Conservation (phyloP, 2,113 vertebrate species). For the Ceratotherium simum region DNA sequence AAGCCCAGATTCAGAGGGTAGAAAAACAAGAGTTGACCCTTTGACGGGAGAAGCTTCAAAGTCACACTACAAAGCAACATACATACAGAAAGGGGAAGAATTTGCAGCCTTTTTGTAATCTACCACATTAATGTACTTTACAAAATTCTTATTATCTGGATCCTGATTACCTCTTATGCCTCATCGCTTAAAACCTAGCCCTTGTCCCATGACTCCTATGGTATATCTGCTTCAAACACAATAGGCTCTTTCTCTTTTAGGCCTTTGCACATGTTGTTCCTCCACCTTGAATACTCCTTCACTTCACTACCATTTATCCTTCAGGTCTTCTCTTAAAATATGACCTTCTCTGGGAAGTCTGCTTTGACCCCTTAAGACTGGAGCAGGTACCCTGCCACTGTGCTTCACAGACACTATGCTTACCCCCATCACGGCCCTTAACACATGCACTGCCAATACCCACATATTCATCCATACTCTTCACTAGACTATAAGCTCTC, state of each 20-base stretch:
- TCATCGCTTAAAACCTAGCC: not conserved
- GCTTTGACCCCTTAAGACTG: not conserved
- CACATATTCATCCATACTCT: not conserved
- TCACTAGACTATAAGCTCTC: not conserved
- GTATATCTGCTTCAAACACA: not conserved
- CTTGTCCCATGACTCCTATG: not conserved
- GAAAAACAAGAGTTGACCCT: conserved; percentile 12
- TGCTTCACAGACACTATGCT: not conserved
- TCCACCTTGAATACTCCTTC: not conserved
- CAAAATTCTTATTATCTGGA: not conserved
- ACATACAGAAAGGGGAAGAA: not conserved
- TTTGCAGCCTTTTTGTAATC: not conserved
- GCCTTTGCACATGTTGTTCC: not conserved
- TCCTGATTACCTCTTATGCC: not conserved
- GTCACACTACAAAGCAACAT: not conserved
- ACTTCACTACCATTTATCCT: not conserved
- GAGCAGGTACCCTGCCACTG: not conserved
- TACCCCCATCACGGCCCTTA: not conserved
- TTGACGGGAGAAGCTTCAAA: not conserved
- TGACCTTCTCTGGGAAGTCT: not conserved
- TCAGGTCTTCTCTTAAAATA: not conserved
- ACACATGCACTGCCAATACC: not conserved
- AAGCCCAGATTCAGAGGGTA: not conserved
- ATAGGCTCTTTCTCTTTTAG: not conserved
- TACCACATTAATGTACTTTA: not conserved